Base-by-base conservation (phyloP, 2,888 invertebrate genomes). In the Cephus runcator region DNA sequence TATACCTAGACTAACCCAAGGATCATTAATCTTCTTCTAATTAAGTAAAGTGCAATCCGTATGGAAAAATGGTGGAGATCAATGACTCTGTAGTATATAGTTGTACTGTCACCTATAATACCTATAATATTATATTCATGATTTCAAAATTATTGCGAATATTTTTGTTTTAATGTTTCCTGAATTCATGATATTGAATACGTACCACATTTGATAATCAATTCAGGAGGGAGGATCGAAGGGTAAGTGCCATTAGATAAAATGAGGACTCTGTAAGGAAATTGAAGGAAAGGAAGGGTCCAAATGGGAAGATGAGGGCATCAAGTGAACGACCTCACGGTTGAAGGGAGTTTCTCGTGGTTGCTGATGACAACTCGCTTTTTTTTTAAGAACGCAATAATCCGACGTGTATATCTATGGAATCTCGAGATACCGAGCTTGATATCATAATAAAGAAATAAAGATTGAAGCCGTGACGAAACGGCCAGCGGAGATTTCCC, bases 381-480 rank as follows among this genome's bases (percentile, higher is more conserved):
- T 34, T 33, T 31, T 71, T 71, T 71, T 34, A 30, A n/a, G 71
- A 71, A 11, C 71, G 75, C 73, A 77, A 77, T 77, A 77, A 77
- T 77, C 77, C 34, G 30, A 31, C 71, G 30, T 11, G 30, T 11
- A 30, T 34, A 34, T 71, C 31, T 30, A 9, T 30, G 71, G 23
- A 23, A 23, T 56, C 56, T 23, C 56, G 23, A 56, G 23, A 56
- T 56, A 23, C 23, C 15, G 23, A 56, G 73, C 30, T 76, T 34
- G 35, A 69, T 77, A 77, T 77, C 56, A 77, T 77, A 73, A 77
- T 77, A 77, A 77, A 73, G 77, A 76, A 73, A 76, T 76, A 76
- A 75, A 75, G 34, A 23, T n/a, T 12, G 75, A 75, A 68, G 75
- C 31, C 31, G 23, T 23, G 23, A 56, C 56, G 56, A 23, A 56